A percentile compares a stretch with the other conserved stretches of the same genome.
These are phyloP conservation scores for Pterocles gutturalis DNA, from an alignment of 2,113 vertebrate genomes.

Conservation along the genomic window DNA sequence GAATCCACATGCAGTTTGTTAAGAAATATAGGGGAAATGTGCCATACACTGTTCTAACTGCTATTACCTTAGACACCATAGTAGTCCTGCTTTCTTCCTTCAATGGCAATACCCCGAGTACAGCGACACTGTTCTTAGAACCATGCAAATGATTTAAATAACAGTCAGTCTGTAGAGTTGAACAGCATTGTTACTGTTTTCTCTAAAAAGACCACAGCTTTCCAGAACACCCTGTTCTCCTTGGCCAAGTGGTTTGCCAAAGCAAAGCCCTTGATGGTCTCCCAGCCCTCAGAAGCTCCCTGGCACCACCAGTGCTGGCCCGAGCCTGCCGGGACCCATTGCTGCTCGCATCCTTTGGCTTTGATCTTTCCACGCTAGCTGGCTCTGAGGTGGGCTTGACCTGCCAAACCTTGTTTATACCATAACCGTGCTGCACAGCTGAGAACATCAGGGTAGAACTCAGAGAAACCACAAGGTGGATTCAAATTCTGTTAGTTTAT, in stretches of 20 bases:
- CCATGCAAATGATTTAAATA: not conserved
- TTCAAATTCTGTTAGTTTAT: not conserved
- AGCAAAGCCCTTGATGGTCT: not conserved
- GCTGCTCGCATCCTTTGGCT: not conserved
- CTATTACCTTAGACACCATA: not conserved
- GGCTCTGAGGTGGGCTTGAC: not conserved
- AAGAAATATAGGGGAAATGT: not conserved
- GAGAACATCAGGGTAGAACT: not conserved
- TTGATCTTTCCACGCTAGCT: not conserved
- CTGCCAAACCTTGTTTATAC: not conserved
- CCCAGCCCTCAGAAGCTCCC: not conserved
- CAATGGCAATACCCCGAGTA: slow-evolving; percentile 23
- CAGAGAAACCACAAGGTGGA: not conserved
- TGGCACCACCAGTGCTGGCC: not conserved
- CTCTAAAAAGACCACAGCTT: not conserved
- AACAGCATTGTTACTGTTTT: not conserved
- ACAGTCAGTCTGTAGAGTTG: not conserved
- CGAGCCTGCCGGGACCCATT: not conserved
- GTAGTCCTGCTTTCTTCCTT: slow-evolving; percentile 15
- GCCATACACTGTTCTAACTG: not conserved
- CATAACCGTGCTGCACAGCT: not conserved
- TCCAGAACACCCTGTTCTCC: not conserved
- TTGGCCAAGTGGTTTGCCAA: not conserved
- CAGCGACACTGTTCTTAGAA: slow-evolving; percentile 15
- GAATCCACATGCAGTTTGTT: not conserved